These are phyloP conservation scores for Takifugu rubripes DNA, from an alignment of 2,797 vertebrate genomes.

Conservation along the genomic window DNA sequence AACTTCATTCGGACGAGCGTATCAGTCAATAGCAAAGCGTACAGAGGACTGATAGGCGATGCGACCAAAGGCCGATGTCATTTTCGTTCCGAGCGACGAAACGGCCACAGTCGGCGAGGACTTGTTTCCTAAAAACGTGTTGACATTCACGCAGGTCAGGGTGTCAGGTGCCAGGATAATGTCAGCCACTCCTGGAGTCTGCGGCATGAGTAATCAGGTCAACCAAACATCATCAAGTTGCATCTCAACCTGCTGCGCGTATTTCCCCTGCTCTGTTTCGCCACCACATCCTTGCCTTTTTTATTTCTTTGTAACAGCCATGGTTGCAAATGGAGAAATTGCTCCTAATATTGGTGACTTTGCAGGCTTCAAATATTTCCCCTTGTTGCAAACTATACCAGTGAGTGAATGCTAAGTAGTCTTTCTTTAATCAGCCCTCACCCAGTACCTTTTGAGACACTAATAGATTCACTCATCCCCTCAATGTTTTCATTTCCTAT, in stretches of 20 bases:
- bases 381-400: no score
- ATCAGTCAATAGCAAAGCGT: conserved; percentile 29
- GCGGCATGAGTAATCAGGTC: conserved; percentile 23
- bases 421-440: background rate
- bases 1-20: conserved; percentile 61
- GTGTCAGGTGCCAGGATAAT: conserved; percentile 6
- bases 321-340: no score
- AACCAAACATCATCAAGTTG: conserved; percentile 26
- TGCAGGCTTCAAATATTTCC: no score
- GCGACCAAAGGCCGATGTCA: background rate
- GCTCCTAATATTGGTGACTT: no score
- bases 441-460: no score
- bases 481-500: no score
- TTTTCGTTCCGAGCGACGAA: background rate
- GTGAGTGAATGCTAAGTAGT: no score
- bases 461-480: no score
- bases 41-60: conserved; percentile 43
- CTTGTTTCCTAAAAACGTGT: conserved; percentile 21
- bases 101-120: conserved; percentile 2
- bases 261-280: background rate
- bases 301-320: background rate
- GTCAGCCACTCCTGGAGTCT: conserved; percentile 3
- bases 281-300: conserved; percentile 1
- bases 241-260: conserved; percentile 22
- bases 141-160: conserved; percentile 32